Evolutionary conservation across 2,888 invertebrate species (phyloP), one percentile per base, ranked within the genome.

Genomic region (Drosophila testacea): DNA sequence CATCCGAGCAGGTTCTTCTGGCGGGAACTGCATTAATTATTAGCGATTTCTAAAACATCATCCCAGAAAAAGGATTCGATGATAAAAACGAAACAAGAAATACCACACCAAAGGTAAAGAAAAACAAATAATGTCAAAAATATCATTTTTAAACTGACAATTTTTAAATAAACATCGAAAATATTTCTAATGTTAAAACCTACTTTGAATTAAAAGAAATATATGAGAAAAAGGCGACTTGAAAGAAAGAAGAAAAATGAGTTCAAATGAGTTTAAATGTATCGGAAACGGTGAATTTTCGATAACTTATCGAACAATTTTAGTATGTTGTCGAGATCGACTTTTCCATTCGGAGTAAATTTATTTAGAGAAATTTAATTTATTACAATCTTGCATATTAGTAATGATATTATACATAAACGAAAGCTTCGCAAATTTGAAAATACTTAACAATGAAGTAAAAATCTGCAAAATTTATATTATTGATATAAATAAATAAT

Each of bases 1-100:
- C 77, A 0, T 13, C 77, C 0, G 91, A 92, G 22, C 83, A 89
- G 5, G 78, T 92, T 16, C 73, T 92, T 5, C 44, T 92, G 6
- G 91, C 92, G 4, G 92, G 92, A 30, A 90, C 91, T 2, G 92
- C 92, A 0, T 72, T 93, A 2, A 89, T 92, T 66, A 88, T 92
- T 6, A 83, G 90, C 9, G 91, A 91, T 77, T 91, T 66, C 76
- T 91, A 76, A 71, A 50, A 52, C 2, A 38, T 78, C 69, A 7
- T 60, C 46, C 77, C 77, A 77, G 42, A 42, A 63, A 0, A 13
- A 7, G 1, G 60, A 56, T 6, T 77, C 76, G 0, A 66, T 0
- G 0, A 69, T 9, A 7, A 51, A 69, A 1, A 63, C 0, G 4
- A 66, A 56, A 10, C 60, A 30, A 11, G 61, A 61, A 11, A 38